phyloP scores from a whole-genome alignment of 2,888 invertebrate genomes.

The Serrognathus titanus region DNA sequence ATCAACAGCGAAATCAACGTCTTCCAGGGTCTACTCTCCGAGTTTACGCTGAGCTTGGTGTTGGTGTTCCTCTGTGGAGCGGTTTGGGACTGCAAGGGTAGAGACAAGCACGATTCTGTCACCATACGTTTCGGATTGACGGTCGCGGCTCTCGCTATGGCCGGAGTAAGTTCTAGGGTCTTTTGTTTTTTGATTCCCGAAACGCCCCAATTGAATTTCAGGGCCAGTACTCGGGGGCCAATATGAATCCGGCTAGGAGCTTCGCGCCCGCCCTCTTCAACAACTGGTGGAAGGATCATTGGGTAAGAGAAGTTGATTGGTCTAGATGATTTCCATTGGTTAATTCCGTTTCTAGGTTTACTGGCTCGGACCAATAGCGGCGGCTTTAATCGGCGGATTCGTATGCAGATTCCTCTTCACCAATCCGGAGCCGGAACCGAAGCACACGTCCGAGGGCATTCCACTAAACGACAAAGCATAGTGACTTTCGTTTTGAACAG shows the following conservation, averaged over 20 bases:
- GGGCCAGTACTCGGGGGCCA: slow-evolving; percentile 61
- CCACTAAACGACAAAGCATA: slow-evolving; percentile 40
- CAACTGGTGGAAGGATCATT: slow-evolving; percentile 62
- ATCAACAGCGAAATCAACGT: slow-evolving; percentile 30
- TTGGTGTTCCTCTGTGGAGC: slow-evolving; percentile 66
- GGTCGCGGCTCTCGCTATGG: slow-evolving; percentile 62
- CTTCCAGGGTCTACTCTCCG: slow-evolving; percentile 59
- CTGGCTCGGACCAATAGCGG: slow-evolving; percentile 43
- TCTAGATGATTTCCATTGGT: not conserved
- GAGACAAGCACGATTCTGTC: slow-evolving; percentile 60
- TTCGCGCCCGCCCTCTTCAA: slow-evolving; percentile 72
- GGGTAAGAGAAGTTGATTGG: slow-evolving; percentile 48
- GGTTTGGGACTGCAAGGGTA: slow-evolving; percentile 69
- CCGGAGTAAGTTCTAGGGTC: slow-evolving; percentile 54
- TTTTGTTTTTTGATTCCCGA: slow-evolving; percentile 28
- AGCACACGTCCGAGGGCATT: slow-evolving; percentile 35
- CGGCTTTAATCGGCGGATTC: slow-evolving; percentile 38
- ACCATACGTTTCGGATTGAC: slow-evolving; percentile 67
- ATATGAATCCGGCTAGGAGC: slow-evolving; percentile 67
- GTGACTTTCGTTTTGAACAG: not conserved
- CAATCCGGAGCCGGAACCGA: slow-evolving; percentile 31
- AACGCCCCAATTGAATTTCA: slow-evolving; percentile 18
- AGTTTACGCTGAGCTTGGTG: slow-evolving; percentile 62
- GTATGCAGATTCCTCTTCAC: slow-evolving; percentile 41
- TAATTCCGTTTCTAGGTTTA: slow-evolving; percentile 27